phyloP scores from a whole-genome alignment of 2,888 invertebrate species.

The Amphiduros pacificus region DNA sequence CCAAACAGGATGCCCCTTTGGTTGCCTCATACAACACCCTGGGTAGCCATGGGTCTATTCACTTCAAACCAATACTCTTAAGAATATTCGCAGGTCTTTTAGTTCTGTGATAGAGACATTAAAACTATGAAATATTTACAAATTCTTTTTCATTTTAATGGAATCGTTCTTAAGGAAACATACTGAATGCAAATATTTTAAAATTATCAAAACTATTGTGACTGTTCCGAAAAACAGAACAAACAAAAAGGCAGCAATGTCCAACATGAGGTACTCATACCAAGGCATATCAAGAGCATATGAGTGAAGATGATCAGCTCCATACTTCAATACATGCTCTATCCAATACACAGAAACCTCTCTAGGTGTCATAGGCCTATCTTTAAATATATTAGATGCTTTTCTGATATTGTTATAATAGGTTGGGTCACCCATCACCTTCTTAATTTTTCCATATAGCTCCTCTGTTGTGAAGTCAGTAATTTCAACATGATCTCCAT shows the following conservation, averaged over 20 bases:
- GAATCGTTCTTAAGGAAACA: too few relatives aligned
- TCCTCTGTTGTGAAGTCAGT: constrained; percentile 22
- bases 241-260: constrained; percentile 18
- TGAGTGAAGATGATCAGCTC: constrained; percentile 36
- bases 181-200: too few relatives aligned
- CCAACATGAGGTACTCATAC: constrained; percentile 36
- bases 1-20: too few relatives aligned
- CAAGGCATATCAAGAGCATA: constrained; percentile 32
- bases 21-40: too few relatives aligned
- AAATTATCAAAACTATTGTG: too few relatives aligned
- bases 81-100: too few relatives aligned
- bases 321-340: constrained; percentile 41
- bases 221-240: too few relatives aligned
- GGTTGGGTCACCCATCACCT: constrained; percentile 23
- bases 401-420: constrained; percentile 26
- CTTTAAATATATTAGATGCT: constrained; percentile 29
- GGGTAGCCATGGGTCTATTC: too few relatives aligned
- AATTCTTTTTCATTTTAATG: too few relatives aligned
- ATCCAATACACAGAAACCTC: constrained; percentile 38
- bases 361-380: constrained; percentile 24
- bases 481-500: constrained; percentile 8
- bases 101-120: too few relatives aligned
- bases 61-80: too few relatives aligned
- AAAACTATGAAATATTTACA: too few relatives aligned
- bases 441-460: constrained; percentile 22